Evolutionary conservation across 2,888 invertebrate genomes (phyloP), one percentile per base, ranked within the genome.

Genomic region (Melangyna quadrimaculata): DNA sequence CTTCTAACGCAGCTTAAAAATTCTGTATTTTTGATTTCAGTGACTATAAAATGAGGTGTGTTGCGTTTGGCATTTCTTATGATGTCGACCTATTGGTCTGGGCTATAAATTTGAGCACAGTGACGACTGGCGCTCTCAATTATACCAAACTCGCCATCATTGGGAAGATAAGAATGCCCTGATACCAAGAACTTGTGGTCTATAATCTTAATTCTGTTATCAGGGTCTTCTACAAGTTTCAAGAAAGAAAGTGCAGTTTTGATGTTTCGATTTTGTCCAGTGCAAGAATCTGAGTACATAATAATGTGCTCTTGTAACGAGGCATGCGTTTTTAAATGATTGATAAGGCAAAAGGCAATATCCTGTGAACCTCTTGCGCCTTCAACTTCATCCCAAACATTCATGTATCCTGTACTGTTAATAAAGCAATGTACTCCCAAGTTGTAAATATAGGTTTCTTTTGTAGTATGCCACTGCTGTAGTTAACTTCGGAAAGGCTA

Each of bases 391-490:
- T 40, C 37, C 14, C 37, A 89, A 40, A 86, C 87, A 87, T 89
- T 84, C 88, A 89, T 89, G 83, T 88, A 83, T 69, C 81, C 88
- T 72, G 82, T 88, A 77, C 87, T 88, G 10, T 35, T 35, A 35
- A 10, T 88, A 69, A 89, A 88, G 80, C 72, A 83, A 87, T 88
- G 88, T 78, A 89, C 67, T 55, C 88, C 89, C 70, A 88, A 80
- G 61, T 89, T 89, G 78, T 35, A 88, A 79, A 80, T 89, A 89
- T 69, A 89, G 77, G 74, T 89, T 90, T 71, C 88, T 86, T 86
- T 89, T 90, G 87, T 88, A 89, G 84, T 89, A 88, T 67, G 88
- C 88, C 48, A 88, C 73, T 75, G 87, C 88, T 74, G 82, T 82
- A 77, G 87, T 84, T 67, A 88, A 72, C 80, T 88, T 88, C 59